Base-by-base conservation (phyloP, 2,888 invertebrate species). In the Auanema sp. region DNA sequence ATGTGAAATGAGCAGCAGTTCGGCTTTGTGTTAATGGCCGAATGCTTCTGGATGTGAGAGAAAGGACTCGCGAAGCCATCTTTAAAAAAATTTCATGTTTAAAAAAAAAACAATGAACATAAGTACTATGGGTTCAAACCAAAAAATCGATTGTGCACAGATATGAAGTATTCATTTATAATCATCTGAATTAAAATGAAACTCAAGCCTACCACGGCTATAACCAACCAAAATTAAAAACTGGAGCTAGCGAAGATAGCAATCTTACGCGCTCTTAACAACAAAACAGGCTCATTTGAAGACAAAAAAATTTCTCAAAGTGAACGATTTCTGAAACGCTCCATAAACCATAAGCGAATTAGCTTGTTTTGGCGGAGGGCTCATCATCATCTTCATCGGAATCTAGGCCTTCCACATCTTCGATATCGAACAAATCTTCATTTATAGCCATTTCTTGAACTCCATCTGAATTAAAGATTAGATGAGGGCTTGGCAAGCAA, bases 361-460 rank as follows among this genome's bases (percentile, higher is more conserved):
- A 47, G 47, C 47, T 47, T 16, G 47, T 21, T 52, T 24, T n/a
- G n/a, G 21, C 18, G n/a, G 21, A 43, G 43, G 51, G 40, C 8
- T 50, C 61, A 23, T 62, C 66, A 11, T 66, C 73, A 40, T 76
- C 76, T 43, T 66, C 68, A 54, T 73, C 73, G 16, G 67, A 69
- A 59, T 79, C 78, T 47, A 75, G 63, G 23, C 59, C 63, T 16
- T 78, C 80, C n/a, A 75, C 68, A 47, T 76, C 72, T 50, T 79
- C 80, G 42, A 72, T 78, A 58, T 80, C 76, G 72, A 83, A 83
- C 25, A 83, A 69, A 56, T 83, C 80, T 59, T 79, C 83, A 68
- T 83, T 80, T 72, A 83, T 77, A 21, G 70, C 71, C 69, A 78
- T 74, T 60, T 74, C 73, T 16, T 65, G 64, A 42, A 76, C 60